Evolutionary conservation across 2,888 invertebrate species (phyloP).

Genomic region (Nomada flava): DNA sequence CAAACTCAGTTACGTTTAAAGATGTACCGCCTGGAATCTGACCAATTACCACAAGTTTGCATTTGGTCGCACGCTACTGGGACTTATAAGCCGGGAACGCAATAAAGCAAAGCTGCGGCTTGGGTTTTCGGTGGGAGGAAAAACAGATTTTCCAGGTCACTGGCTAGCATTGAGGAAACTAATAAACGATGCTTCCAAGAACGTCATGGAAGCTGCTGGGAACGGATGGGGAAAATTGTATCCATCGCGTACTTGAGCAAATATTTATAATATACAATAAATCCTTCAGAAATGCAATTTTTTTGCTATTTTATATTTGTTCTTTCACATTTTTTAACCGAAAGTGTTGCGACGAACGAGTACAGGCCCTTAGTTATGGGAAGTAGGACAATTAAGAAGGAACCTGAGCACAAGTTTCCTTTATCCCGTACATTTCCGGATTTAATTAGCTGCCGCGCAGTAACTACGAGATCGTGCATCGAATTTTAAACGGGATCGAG

Average conservation of each 20-base stretch:
- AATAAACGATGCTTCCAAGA: constrained; percentile 12
- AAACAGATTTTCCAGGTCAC: constrained; percentile 28
- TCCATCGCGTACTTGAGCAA: not conserved
- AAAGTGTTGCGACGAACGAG: not conserved
- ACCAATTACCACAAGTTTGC: constrained; percentile 10
- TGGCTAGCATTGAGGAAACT: not conserved
- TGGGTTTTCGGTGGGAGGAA: not conserved
- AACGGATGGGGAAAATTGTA: not conserved
- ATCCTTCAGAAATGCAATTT: too few species aligned
- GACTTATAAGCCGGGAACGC: not conserved
- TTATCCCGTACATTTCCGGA: constrained; percentile 43
- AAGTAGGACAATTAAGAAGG: constrained; percentile 55
- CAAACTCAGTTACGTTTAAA: not conserved
- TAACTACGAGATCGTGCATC: constrained; percentile 32
- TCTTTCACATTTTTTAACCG: too few species aligned
- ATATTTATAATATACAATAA: not conserved
- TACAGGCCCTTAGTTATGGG: constrained; percentile 24
- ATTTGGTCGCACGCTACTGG: not conserved
- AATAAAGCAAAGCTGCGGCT: constrained; percentile 1
- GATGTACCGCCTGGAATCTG: not conserved
- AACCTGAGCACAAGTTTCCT: constrained; percentile 32
- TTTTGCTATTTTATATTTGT: too few species aligned
- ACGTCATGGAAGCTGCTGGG: not conserved
- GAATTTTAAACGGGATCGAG: constrained; percentile 31
- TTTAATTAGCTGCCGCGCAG: constrained; percentile 41